Evolutionary conservation across 2,113 vertebrate genomes (phyloP).

Genomic region (Tyrannus savana): DNA sequence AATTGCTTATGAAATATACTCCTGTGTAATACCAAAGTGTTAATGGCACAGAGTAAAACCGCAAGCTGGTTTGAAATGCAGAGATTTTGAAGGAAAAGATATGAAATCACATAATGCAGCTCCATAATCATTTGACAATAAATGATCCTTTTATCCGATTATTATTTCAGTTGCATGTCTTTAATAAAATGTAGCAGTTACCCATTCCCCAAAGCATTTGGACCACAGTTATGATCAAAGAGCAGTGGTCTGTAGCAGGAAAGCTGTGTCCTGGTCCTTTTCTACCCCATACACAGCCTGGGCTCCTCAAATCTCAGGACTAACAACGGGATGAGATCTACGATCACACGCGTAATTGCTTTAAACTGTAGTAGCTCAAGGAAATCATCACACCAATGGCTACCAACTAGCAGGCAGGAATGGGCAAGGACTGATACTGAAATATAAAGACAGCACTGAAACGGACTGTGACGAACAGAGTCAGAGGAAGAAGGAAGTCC

Average conservation of each 20-base stretch:
- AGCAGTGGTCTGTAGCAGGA: background rate
- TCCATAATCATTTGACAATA: conserved; percentile 67
- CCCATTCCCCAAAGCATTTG: conserved; percentile 31
- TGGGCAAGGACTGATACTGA: fast-evolving
- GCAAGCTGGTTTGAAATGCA: conserved; percentile 68
- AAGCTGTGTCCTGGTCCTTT: background rate
- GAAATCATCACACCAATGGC: background rate
- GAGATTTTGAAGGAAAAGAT: conserved; percentile 54
- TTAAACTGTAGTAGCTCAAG: background rate
- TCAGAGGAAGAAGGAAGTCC: background rate
- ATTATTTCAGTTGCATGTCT: conserved; percentile 45
- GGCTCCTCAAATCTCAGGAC: background rate
- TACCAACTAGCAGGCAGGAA: background rate
- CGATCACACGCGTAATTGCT: background rate
- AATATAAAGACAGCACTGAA: background rate
- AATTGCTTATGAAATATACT: conserved; percentile 58
- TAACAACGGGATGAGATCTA: background rate
- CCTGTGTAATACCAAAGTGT: conserved; percentile 64
- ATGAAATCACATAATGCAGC: conserved; percentile 66
- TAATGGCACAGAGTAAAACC: conserved; percentile 69
- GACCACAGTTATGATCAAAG: background rate
- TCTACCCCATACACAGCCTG: background rate
- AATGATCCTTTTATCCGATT: conserved; percentile 70
- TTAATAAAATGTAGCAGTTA: conserved; percentile 58
- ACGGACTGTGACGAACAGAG: fast-evolving